These are phyloP conservation scores for Zoroaster sp. DNA, from an alignment of 53 echinoderm and acorn worm species.

Conservation along the genomic window DNA sequence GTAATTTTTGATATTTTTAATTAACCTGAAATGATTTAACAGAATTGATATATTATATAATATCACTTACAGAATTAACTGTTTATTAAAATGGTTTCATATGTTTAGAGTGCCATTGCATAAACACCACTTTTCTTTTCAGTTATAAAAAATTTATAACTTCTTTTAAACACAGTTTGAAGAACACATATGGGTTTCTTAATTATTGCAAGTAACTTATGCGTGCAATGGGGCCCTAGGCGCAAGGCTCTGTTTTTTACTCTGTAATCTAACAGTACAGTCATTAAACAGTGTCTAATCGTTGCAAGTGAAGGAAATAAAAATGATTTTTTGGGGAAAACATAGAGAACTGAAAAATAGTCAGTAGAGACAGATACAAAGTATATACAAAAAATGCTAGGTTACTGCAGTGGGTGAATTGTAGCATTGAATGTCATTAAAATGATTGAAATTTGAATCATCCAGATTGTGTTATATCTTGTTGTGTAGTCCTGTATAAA, in stretches of 20 bases:
- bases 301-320: background rate
- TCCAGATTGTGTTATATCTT: background rate
- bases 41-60: too few species aligned
- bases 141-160: too few species aligned
- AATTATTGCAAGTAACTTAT: background rate
- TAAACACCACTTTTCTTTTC: too few species aligned
- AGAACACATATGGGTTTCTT: background rate
- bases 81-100: too few species aligned
- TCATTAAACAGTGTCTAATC: background rate
- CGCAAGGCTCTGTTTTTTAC: background rate
- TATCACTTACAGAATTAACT: too few species aligned
- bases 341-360: background rate
- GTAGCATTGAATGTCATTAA: constrained; percentile 51
- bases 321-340: too few species aligned
- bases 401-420: constrained; percentile 15
- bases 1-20: too few species aligned
- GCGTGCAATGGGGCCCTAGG: background rate
- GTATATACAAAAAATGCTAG: background rate
- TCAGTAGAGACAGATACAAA: background rate
- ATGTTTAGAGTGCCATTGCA: too few species aligned
- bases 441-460: constrained; percentile 29
- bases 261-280: too few species aligned
- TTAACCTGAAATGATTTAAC: too few species aligned
- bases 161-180: too few species aligned
- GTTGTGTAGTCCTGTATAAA: background rate